A percentile compares a stretch with the other conserved stretches of the same genome.
These are phyloP conservation scores for Tauraco hartlaubi DNA, from an alignment of 2,797 vertebrate species.

Conservation along the genomic window DNA sequence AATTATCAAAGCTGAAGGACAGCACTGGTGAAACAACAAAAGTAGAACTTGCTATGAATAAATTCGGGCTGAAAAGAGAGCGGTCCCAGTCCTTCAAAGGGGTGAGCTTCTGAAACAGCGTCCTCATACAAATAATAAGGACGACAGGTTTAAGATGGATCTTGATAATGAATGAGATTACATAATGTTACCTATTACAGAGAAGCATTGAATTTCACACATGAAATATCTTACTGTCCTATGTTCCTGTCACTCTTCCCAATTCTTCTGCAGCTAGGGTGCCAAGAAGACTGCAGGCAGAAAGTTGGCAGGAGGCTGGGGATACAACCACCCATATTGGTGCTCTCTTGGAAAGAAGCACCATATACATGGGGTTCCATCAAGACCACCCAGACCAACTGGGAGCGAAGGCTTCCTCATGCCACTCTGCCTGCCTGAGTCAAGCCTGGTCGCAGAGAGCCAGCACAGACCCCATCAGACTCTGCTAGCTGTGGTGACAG, in stretches of 20 bases:
- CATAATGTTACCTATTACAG: background rate
- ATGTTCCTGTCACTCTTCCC: conserved; percentile 24
- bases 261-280: background rate
- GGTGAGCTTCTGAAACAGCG: background rate
- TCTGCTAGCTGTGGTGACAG: background rate
- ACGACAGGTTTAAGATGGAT: background rate
- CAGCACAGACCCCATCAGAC: background rate
- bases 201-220: background rate
- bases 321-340: background rate
- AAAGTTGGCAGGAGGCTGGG: conserved; percentile 14
- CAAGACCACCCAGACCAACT: background rate
- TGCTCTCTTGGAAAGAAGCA: background rate
- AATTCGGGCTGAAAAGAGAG: background rate
- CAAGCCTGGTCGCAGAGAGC: background rate
- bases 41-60: background rate
- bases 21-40: background rate
- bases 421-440: background rate
- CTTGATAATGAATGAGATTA: background rate
- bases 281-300: conserved; percentile 23
- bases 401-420: background rate
- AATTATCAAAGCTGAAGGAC: background rate
- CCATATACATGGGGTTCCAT: rapidly evolving
- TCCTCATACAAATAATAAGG: background rate
- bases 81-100: background rate
- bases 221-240: background rate